Evolutionary conservation across 2,888 invertebrate species (phyloP).

Genomic region (Protophormia terraenovae): DNA sequence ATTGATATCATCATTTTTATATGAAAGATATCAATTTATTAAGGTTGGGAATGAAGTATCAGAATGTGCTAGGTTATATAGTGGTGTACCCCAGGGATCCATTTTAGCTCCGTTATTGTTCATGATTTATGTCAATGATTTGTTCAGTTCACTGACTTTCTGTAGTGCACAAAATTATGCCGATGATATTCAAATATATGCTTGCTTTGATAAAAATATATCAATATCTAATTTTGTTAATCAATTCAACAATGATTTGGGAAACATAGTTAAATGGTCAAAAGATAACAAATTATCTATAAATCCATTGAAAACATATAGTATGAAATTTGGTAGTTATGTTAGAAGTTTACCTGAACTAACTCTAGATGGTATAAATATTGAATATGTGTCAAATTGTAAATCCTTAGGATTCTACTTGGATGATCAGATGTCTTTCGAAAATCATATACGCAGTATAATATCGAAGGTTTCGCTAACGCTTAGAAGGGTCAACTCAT

Average conservation of each 20-base stretch:
- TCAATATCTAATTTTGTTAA: not conserved
- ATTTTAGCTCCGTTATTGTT: not conserved
- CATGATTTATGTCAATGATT: not conserved
- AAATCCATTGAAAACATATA: not conserved
- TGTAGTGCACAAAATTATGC: not conserved
- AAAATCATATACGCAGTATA: not conserved
- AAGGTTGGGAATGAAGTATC: not conserved
- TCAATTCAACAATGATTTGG: not conserved
- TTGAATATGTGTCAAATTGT: not conserved
- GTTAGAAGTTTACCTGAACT: not conserved
- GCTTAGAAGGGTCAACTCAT: not conserved
- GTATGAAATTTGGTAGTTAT: not conserved
- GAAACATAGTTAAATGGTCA: not conserved
- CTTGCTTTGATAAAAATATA: not conserved
- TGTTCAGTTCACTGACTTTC: not conserved
- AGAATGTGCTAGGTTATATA: not conserved
- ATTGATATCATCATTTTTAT: not conserved
- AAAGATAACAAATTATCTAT: not conserved
- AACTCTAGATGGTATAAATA: not conserved
- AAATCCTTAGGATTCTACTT: not conserved
- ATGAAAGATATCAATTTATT: not conserved
- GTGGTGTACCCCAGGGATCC: not conserved
- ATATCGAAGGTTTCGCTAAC: not conserved
- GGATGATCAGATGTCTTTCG: not conserved
- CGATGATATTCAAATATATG: not conserved